phyloP scores from a whole-genome alignment of 2,888 invertebrate species.

The Drosophila lutescens region DNA sequence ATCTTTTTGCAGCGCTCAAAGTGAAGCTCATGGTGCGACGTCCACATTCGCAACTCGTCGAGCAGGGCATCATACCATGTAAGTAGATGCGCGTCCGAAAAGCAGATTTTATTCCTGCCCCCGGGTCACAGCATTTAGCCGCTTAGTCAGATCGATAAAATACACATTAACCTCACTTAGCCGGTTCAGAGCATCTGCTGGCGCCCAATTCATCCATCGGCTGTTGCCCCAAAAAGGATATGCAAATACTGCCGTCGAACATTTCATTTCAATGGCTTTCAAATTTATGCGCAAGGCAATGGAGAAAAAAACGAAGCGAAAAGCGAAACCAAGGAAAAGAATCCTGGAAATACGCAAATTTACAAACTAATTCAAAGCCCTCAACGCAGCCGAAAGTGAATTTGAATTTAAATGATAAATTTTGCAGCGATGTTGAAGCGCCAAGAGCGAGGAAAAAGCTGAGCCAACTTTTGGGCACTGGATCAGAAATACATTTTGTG shows the following conservation, averaged over 20 bases:
- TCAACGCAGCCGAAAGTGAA: conserved; percentile 64
- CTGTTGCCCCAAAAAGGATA: conserved; percentile 61
- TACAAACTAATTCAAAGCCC: conserved; percentile 73
- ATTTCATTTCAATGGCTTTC: conserved; percentile 62
- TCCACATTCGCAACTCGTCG: conserved; percentile 97
- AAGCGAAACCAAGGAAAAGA: conserved; percentile 39
- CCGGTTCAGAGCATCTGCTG: conserved; percentile 49
- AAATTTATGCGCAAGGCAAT: conserved; percentile 51
- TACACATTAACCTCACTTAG: conserved; percentile 70
- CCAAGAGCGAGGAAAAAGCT: conserved; percentile 19
- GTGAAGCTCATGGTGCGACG: conserved; percentile 97
- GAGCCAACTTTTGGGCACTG: conserved; percentile 13
- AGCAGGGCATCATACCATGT: conserved; percentile 99
- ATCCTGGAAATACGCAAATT: conserved; percentile 74
- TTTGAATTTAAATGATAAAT: conserved; percentile 80
- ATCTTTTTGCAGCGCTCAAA: conserved; percentile 92
- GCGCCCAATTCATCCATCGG: conserved; percentile 15
- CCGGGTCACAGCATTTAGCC: conserved; percentile 16
- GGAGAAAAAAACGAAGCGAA: background rate
- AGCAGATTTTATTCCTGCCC: conserved; percentile 10
- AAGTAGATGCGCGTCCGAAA: conserved; percentile 86
- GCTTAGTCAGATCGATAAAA: conserved; percentile 43
- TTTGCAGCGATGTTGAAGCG: conserved; percentile 34
- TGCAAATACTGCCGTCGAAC: conserved; percentile 69
- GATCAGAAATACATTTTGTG: conserved; percentile 26